Percentiles rank a stretch among this genome's conserved stretches.
These are phyloP conservation scores for Poliocrania exsul DNA, from an alignment of 2,797 vertebrate genomes.

Conservation along the genomic window DNA sequence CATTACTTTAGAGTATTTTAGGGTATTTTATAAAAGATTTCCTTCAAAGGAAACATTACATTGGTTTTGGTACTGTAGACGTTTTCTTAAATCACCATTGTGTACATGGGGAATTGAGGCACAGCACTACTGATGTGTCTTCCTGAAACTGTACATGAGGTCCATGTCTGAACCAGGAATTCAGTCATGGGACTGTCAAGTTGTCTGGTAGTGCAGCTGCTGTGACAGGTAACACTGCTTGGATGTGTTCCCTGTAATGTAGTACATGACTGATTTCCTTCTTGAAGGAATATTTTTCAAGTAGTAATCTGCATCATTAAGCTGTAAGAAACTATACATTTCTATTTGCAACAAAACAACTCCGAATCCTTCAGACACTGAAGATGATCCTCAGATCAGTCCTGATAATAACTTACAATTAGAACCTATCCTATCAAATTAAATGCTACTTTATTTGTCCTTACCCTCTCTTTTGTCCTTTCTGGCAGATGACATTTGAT, in stretches of 20 bases:
- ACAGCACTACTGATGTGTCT: neutral
- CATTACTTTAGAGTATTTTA: neutral
- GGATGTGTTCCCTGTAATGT: neutral
- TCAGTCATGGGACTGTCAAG: neutral
- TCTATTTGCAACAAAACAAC: neutral
- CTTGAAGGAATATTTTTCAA: neutral
- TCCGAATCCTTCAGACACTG: neutral
- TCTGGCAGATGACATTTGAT: conserved; percentile 86
- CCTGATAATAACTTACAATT: neutral
- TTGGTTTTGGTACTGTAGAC: neutral
- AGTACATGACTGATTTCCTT: neutral
- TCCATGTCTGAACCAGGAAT: neutral
- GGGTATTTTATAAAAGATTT: neutral
- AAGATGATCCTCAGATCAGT: neutral
- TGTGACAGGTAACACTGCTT: neutral
- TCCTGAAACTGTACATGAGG: neutral
- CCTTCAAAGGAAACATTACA: neutral
- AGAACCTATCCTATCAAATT: neutral
- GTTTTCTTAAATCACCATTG: neutral
- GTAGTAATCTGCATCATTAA: neutral
- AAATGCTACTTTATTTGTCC: neutral
- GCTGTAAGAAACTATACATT: neutral
- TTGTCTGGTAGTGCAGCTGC: neutral
- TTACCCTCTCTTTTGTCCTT: conserved; percentile 48
- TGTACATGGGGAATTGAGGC: neutral